phyloP scores from a whole-genome alignment of 2,888 invertebrate species.

The Drosophila peninsularis region DNA sequence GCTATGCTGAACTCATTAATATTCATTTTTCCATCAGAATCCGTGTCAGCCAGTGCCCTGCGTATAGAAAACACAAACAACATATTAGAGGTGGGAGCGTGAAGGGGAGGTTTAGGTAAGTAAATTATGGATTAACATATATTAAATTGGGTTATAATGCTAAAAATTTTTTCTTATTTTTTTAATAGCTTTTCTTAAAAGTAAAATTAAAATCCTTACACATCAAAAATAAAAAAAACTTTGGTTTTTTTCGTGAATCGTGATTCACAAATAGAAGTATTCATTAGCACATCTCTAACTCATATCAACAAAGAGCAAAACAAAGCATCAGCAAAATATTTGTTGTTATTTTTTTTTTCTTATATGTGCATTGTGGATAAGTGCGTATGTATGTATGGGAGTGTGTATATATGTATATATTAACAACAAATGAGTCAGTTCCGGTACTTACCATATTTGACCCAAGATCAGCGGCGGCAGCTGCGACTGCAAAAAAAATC shows the following conservation, averaged over 20 bases:
- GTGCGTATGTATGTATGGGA: constrained; percentile 32
- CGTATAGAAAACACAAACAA: constrained; percentile 37
- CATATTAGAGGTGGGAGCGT: constrained; percentile 22
- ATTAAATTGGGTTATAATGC: neutral
- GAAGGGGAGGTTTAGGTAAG: neutral
- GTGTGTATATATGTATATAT: constrained; percentile 16
- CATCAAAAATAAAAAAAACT: too few relatives aligned
- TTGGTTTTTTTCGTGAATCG: neutral
- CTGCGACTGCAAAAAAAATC: constrained; percentile 96
- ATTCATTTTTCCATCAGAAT: constrained; percentile 98
- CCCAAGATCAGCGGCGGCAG: constrained; percentile 95
- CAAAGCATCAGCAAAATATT: constrained; percentile 27
- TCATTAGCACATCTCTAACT: constrained; percentile 17
- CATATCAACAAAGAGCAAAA: constrained; percentile 31
- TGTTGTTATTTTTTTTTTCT: constrained; percentile 21
- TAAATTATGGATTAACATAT: neutral
- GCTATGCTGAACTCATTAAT: constrained; percentile 98
- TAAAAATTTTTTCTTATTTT: too few relatives aligned
- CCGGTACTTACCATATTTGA: constrained; percentile 93
- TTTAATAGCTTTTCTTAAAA: too few relatives aligned
- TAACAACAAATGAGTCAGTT: constrained; percentile 25
- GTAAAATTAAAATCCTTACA: too few relatives aligned
- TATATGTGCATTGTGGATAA: constrained; percentile 39
- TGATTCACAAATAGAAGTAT: neutral
- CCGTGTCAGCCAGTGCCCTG: constrained; percentile 96